phyloP scores from a whole-genome alignment of 2,888 invertebrate genomes.

The Nemotelus nigrinus region DNA sequence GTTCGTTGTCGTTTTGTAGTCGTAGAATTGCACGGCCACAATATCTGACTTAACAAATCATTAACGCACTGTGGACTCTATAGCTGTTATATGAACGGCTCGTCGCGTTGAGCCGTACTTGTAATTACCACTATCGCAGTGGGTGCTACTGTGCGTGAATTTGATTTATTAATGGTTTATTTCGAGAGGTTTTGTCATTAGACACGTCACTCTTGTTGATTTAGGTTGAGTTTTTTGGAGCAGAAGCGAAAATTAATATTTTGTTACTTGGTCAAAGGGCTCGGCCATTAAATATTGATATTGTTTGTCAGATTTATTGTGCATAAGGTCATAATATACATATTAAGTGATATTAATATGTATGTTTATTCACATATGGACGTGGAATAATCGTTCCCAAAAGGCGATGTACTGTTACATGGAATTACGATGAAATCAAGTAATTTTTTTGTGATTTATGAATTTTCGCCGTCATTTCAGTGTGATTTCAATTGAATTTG shows the following conservation, averaged over 20 bases:
- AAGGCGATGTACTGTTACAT: too few species aligned
- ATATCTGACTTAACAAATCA: slow-evolving; percentile 33
- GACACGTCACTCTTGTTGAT: slow-evolving; percentile 34
- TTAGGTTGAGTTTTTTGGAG: slow-evolving; percentile 33
- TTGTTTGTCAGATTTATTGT: too few species aligned
- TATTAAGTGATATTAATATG: too few species aligned
- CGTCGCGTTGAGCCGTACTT: not conserved
- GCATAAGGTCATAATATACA: too few species aligned
- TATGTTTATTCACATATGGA: too few species aligned
- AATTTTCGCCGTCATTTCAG: too few species aligned
- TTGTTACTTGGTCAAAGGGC: too few species aligned
- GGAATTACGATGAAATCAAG: too few species aligned
- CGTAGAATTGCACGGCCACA: not conserved
- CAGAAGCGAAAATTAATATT: slow-evolving; percentile 2
- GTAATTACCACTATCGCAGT: not conserved
- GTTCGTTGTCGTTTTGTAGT: not conserved
- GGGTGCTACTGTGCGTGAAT: slow-evolving; percentile 5
- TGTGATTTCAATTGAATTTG: too few species aligned
- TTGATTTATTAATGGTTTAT: slow-evolving; percentile 34
- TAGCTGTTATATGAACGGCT: not conserved
- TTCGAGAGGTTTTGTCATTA: slow-evolving; percentile 34
- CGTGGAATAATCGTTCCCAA: too few species aligned
- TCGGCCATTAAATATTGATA: too few species aligned
- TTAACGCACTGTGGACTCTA: slow-evolving; percentile 34
- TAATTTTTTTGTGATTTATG: too few species aligned